Conservation (phyloP, 2,113 vertebrate genomes). For the Carlito syrichta region DNA sequence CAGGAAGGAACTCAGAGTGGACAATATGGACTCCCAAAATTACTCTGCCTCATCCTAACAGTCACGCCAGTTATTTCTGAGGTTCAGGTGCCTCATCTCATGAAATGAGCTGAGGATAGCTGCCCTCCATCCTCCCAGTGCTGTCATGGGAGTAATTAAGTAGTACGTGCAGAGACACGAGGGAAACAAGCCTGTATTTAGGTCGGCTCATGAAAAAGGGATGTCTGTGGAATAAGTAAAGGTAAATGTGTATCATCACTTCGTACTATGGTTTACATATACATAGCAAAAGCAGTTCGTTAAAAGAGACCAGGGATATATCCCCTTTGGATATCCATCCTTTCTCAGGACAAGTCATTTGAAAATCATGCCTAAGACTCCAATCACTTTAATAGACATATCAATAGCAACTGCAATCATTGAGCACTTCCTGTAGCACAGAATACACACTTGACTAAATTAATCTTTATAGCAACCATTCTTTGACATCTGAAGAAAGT, state of each 20-base stretch:
- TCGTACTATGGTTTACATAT: no score
- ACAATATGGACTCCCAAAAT: neutral
- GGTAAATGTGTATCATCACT: no score
- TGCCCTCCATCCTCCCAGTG: no score
- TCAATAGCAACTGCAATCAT: neutral
- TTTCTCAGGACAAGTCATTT: neutral
- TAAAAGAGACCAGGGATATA: neutral
- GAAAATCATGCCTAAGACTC: neutral
- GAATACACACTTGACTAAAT: neutral
- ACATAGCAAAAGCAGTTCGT: neutral
- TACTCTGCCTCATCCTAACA: neutral
- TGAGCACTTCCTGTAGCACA: neutral
- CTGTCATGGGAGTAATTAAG: rapidly evolving
- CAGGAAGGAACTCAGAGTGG: neutral
- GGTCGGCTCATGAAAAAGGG: neutral
- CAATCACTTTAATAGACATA: neutral
- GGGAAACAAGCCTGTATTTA: neutral
- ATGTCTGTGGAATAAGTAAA: no score
- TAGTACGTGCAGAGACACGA: neutral
- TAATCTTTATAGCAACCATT: neutral
- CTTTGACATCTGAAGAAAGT: neutral
- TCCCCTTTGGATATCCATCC: neutral
- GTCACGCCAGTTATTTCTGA: neutral
- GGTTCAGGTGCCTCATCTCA: neutral
- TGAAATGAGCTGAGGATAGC: neutral